Percentiles rank a stretch among this genome's conserved stretches.
Conservation (phyloP, 1,140 invertebrate genomes). For the Magallana angulata region DNA sequence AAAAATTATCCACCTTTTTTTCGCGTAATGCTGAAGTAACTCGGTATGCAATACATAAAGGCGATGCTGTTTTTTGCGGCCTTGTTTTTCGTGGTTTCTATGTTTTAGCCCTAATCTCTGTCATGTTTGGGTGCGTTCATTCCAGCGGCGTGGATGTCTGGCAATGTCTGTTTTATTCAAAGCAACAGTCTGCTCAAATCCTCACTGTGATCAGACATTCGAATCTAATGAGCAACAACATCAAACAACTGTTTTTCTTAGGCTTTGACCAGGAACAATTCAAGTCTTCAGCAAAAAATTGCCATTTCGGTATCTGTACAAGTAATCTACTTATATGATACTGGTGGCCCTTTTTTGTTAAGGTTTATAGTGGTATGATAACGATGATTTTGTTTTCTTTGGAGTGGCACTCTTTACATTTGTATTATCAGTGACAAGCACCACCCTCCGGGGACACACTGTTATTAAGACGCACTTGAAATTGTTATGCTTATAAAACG, state of each 20-base stretch:
- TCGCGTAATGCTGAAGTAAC: no score
- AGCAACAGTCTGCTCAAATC: background rate
- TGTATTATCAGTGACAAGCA: background rate
- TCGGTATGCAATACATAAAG: no score
- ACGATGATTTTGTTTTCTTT: conserved; percentile 4
- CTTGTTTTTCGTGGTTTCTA: no score
- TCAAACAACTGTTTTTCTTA: conserved; percentile 34
- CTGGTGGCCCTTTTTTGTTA: conserved; percentile 1
- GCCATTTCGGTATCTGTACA: conserved; percentile 7
- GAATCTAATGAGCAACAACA: conserved; percentile 18
- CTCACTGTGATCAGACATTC: conserved; percentile 4
- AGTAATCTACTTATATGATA: conserved; percentile 27
- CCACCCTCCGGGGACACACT: background rate
- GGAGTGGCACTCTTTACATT: conserved; percentile 19
- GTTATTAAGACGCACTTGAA: conserved; percentile 6
- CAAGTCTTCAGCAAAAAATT: background rate
- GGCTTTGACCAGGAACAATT: conserved; percentile 3
- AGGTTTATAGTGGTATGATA: background rate
- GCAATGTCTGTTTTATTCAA: background rate
- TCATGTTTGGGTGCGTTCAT: no score
- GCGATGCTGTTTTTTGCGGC: no score
- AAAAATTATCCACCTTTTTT: no score
- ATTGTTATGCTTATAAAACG: background rate
- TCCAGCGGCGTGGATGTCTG: background rate
- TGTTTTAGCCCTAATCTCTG: no score